Conservation (phyloP, 1,140 invertebrate species). For the Drosophila tropicalis region DNA sequence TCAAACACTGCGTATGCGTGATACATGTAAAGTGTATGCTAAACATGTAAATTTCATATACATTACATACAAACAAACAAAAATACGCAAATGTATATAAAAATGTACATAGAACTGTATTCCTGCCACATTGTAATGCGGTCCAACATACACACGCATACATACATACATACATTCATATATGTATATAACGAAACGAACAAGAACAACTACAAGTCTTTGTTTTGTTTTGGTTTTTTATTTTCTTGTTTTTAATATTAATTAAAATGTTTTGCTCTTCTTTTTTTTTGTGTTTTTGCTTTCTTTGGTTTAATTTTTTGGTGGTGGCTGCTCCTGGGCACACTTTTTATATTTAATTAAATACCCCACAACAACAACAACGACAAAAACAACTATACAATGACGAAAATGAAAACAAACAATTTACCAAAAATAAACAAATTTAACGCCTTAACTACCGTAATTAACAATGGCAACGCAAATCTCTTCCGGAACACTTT, state of each 20-base stretch:
- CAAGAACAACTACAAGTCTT: slow-evolving; percentile 21
- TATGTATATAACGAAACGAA: background rate
- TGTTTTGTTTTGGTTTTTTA: slow-evolving; percentile 49
- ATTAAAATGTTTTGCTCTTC: slow-evolving; percentile 57
- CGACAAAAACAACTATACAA: slow-evolving; percentile 15
- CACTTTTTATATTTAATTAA: slow-evolving; percentile 63
- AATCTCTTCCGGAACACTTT: background rate
- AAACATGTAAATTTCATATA: slow-evolving; percentile 58
- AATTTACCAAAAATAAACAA: slow-evolving; percentile 20
- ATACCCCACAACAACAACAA: slow-evolving; percentile 40
- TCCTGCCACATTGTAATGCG: slow-evolving; percentile 48
- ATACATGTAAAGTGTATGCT: slow-evolving; percentile 42
- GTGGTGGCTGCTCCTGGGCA: slow-evolving; percentile 29
- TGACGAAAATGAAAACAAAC: background rate
- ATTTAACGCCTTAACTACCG: slow-evolving; percentile 30
- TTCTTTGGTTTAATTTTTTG: slow-evolving; percentile 45
- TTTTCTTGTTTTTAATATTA: slow-evolving; percentile 49
- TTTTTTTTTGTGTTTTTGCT: background rate
- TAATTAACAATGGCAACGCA: slow-evolving; percentile 28
- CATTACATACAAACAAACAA: slow-evolving; percentile 23
- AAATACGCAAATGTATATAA: slow-evolving; percentile 19
- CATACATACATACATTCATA: background rate
- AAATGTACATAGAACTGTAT: slow-evolving; percentile 18
- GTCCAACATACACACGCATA: slow-evolving; percentile 47
- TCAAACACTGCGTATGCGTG: slow-evolving; percentile 61